Percentiles rank a stretch among this genome's conserved stretches.
Conservation (phyloP, 2,888 invertebrate genomes). For the Drosophila pseudotalamancana region DNA sequence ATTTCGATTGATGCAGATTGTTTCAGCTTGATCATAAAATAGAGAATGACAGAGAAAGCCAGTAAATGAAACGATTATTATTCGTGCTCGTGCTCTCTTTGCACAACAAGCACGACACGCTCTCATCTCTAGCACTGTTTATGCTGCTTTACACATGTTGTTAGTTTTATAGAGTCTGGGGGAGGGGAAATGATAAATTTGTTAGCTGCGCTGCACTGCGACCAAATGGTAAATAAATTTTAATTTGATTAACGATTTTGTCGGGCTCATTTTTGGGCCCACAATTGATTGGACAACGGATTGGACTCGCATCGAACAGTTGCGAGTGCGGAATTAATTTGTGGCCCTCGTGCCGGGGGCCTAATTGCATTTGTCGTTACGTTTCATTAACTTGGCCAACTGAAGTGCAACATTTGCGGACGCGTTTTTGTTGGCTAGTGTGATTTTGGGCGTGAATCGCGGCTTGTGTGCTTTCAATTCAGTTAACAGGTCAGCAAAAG, state of each 20-base stretch:
- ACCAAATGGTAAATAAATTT: conserved; percentile 61
- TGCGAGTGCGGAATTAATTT: conserved; percentile 56
- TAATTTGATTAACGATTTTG: conserved; percentile 73
- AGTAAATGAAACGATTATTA: too few species aligned
- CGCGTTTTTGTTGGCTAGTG: conserved; percentile 6
- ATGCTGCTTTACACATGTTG: conserved; percentile 31
- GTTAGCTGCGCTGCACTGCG: conserved; percentile 29
- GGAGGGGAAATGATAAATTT: conserved; percentile 54
- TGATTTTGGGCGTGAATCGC: conserved; percentile 7
- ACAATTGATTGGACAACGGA: conserved; percentile 49
- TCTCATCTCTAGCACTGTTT: background rate
- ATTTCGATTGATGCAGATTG: too few species aligned
- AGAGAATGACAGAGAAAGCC: background rate
- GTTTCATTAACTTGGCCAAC: conserved; percentile 47
- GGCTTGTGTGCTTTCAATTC: conserved; percentile 46
- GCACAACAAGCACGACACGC: background rate
- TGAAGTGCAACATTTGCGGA: conserved; percentile 6
- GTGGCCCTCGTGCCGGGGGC: conserved; percentile 27
- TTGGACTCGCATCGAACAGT: conserved; percentile 9
- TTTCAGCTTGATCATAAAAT: too few species aligned
- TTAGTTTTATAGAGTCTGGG: conserved; percentile 10
- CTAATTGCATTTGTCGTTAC: conserved; percentile 35
- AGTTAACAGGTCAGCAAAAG: conserved; percentile 39
- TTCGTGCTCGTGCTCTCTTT: background rate
- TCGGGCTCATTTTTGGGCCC: conserved; percentile 34